These are phyloP conservation scores for Phoxinus dragarum DNA, from an alignment of 2,797 vertebrate species.

Conservation along the genomic window DNA sequence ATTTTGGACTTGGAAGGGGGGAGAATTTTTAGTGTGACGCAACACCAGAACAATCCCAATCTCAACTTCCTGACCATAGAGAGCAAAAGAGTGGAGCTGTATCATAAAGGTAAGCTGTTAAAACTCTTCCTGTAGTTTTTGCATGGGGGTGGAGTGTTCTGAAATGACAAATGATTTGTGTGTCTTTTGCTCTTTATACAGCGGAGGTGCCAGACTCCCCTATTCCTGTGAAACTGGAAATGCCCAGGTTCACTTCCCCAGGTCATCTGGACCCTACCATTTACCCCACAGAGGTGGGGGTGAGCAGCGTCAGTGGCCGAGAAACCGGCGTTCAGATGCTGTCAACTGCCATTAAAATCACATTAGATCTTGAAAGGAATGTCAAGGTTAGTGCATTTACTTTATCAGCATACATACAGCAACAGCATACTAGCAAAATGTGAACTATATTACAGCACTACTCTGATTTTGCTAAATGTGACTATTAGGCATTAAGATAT, in stretches of 20 bases:
- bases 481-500: not conserved
- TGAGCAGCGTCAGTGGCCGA: slow-evolving; percentile 80
- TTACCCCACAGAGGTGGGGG: slow-evolving; percentile 88
- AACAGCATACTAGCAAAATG: not conserved
- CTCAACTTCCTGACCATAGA: slow-evolving; percentile 90
- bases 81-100: slow-evolving; percentile 83
- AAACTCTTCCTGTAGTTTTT: not conserved
- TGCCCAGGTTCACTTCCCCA: slow-evolving; percentile 82
- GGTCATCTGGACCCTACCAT: slow-evolving; percentile 85
- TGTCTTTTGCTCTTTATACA: slow-evolving; percentile 59
- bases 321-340: slow-evolving; percentile 84
- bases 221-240: slow-evolving; percentile 80
- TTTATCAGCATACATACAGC: not conserved
- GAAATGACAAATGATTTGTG: not conserved
- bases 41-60: slow-evolving; percentile 86
- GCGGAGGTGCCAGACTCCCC: slow-evolving; percentile 82
- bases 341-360: slow-evolving; percentile 88
- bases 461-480: not conserved
- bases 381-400: slow-evolving; percentile 80
- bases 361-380: slow-evolving; percentile 85
- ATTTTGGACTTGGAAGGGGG: slow-evolving; percentile 88
- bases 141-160: not conserved
- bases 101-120: slow-evolving; percentile 83
- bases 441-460: not conserved
- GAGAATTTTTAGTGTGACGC: slow-evolving; percentile 88